These are phyloP conservation scores for Tillus elongatus DNA, from an alignment of 2,888 invertebrate species.

Conservation along the genomic window DNA sequence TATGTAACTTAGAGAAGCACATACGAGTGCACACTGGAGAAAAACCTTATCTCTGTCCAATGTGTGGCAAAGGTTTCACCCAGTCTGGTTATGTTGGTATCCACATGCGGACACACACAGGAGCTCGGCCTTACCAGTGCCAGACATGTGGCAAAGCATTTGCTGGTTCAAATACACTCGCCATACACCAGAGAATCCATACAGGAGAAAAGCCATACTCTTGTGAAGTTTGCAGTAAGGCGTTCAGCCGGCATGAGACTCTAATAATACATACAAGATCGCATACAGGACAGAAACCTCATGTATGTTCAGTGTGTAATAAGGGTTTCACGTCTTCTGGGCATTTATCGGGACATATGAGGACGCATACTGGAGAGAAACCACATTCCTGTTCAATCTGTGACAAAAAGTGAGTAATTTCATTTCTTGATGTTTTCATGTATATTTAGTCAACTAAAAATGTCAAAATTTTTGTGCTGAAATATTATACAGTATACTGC, in stretches of 20 bases:
- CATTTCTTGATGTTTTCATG: background rate
- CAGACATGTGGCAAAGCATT: constrained; percentile 42
- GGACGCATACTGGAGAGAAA: constrained; percentile 40
- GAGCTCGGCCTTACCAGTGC: constrained; percentile 41
- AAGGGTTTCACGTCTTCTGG: constrained; percentile 39
- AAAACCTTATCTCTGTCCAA: constrained; percentile 39
- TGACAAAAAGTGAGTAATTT: constrained; percentile 35
- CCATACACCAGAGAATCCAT: constrained; percentile 40
- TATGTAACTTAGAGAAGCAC: constrained; percentile 42
- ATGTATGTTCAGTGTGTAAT: constrained; percentile 37
- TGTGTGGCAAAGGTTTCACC: constrained; percentile 42
- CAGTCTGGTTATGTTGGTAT: constrained; percentile 43
- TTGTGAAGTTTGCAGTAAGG: constrained; percentile 30
- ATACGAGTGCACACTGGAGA: constrained; percentile 42
- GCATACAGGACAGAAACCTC: constrained; percentile 40
- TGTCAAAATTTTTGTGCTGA: constrained; percentile 1
- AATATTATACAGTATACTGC: background rate
- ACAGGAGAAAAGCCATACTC: constrained; percentile 41
- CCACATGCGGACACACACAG: constrained; percentile 43
- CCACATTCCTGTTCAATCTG: constrained; percentile 37
- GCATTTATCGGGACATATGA: constrained; percentile 40
- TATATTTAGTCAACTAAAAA: background rate
- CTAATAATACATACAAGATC: constrained; percentile 39
- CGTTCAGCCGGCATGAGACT: constrained; percentile 35
- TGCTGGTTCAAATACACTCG: constrained; percentile 40